Conservation (phyloP, 2,113 vertebrate species). For the Cathartes aura region DNA sequence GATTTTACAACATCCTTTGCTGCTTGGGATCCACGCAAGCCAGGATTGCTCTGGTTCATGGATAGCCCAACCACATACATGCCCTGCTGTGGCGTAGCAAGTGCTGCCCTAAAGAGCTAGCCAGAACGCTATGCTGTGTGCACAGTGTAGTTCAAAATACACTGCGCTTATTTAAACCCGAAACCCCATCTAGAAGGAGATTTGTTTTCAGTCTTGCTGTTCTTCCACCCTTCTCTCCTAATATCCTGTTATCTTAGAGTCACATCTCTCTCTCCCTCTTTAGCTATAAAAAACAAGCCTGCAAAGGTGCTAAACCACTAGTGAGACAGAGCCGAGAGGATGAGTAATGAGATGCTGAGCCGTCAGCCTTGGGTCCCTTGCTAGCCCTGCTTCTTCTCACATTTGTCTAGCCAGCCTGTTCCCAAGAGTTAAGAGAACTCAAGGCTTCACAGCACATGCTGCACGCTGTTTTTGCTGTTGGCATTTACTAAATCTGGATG, state of each 20-base stretch:
- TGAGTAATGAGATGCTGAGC: neutral
- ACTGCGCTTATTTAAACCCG: neutral
- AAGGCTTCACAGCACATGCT: neutral
- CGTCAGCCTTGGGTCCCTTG: neutral
- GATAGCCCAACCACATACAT: neutral
- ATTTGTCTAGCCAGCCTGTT: neutral
- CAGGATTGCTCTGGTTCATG: neutral
- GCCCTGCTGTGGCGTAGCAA: neutral
- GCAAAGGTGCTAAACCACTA: neutral
- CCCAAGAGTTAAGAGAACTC: neutral
- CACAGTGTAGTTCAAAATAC: neutral
- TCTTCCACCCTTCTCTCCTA: neutral
- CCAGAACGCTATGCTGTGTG: fast-evolving
- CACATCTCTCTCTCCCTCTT: neutral
- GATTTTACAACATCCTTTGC: neutral
- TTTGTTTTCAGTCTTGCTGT: neutral
- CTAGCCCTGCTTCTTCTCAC: neutral
- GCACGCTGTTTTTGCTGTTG: neutral
- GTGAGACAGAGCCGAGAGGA: neutral
- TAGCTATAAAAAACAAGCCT: neutral
- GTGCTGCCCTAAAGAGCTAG: neutral
- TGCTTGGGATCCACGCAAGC: neutral
- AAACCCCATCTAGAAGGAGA: neutral
- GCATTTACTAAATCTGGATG: neutral
- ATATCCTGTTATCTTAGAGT: neutral